Percentiles rank a stretch among this genome's conserved stretches.
phyloP scores from a whole-genome alignment of 2,888 invertebrate species.

The Nemotelus nigrinus region DNA sequence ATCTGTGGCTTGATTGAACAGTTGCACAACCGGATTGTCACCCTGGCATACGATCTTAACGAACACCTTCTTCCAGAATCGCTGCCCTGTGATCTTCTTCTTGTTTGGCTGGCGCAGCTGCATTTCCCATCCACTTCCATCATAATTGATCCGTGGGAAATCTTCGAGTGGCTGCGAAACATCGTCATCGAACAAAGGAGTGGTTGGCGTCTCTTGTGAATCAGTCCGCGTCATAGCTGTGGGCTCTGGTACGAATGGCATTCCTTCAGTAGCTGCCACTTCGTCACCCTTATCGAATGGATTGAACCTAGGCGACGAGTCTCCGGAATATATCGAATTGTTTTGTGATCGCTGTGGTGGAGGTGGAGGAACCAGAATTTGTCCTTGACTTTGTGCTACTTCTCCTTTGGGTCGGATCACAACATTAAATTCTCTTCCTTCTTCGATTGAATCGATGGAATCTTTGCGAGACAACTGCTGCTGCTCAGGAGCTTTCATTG shows the following conservation, averaged over 20 bases:
- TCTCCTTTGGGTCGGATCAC: constrained; percentile 72
- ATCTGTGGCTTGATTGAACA: constrained; percentile 83
- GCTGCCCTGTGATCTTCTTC: constrained; percentile 93
- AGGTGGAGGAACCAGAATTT: constrained; percentile 77
- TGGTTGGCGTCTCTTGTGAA: constrained; percentile 86
- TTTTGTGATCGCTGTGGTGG: constrained; percentile 64
- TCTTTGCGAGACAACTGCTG: constrained; percentile 66
- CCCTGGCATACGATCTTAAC: constrained; percentile 81
- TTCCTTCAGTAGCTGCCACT: constrained; percentile 56
- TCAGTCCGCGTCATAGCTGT: constrained; percentile 66
- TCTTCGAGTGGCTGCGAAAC: constrained; percentile 90
- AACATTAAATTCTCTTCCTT: constrained; percentile 81
- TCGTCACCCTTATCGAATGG: constrained; percentile 76
- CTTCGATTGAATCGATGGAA: constrained; percentile 75
- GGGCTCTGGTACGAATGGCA: constrained; percentile 57
- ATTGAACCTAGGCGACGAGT: constrained; percentile 77
- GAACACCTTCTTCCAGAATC: constrained; percentile 98
- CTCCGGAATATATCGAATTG: constrained; percentile 60
- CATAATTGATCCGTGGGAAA: constrained; percentile 82
- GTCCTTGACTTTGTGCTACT: constrained; percentile 68
- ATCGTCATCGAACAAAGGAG: constrained; percentile 93
- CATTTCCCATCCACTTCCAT: constrained; percentile 95
- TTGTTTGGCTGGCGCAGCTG: constrained; percentile 94
- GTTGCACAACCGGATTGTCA: constrained; percentile 85
- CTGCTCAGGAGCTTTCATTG: constrained; percentile 76